Percentiles rank a stretch among this genome's conserved stretches.
These are phyloP conservation scores for Mythimna vitellina DNA, from an alignment of 2,888 invertebrate genomes.

Conservation along the genomic window DNA sequence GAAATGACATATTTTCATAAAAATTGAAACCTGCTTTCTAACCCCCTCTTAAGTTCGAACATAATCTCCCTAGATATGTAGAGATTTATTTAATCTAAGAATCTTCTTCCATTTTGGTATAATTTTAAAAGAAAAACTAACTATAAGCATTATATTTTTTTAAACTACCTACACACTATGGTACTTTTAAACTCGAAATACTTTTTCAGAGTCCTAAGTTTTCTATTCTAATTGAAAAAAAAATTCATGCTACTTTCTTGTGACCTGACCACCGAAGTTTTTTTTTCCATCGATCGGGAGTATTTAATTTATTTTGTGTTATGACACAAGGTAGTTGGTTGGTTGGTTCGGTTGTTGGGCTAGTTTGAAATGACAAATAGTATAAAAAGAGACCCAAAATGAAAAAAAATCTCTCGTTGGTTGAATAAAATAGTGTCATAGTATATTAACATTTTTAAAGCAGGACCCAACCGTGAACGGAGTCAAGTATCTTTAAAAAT, in stretches of 20 bases:
- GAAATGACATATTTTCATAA: too few species aligned
- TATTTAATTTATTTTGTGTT: conserved; percentile 29
- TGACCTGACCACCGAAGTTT: background rate
- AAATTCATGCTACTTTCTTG: background rate
- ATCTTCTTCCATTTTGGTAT: background rate
- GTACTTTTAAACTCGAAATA: background rate
- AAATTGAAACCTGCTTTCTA: too few species aligned
- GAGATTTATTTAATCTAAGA: background rate
- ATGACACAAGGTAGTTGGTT: too few species aligned
- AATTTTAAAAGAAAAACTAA: too few species aligned
- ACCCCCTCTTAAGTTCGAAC: background rate
- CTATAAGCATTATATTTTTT: too few species aligned
- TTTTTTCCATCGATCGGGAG: background rate
- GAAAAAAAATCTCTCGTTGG: conserved; percentile 47
- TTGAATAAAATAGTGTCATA: conserved; percentile 69
- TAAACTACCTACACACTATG: too few species aligned
- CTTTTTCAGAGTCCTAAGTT: too few species aligned
- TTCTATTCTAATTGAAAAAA: background rate
- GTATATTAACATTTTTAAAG: conserved; percentile 64
- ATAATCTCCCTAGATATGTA: background rate
- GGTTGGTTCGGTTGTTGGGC: too few species aligned
- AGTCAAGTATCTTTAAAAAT: conserved; percentile 62
- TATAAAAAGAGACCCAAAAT: conserved; percentile 52
- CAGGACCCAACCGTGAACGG: conserved; percentile 64
- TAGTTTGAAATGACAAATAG: conserved; percentile 49